Evolutionary conservation across 2,797 vertebrate species (phyloP).

Genomic region (Diplodus puntazzo): DNA sequence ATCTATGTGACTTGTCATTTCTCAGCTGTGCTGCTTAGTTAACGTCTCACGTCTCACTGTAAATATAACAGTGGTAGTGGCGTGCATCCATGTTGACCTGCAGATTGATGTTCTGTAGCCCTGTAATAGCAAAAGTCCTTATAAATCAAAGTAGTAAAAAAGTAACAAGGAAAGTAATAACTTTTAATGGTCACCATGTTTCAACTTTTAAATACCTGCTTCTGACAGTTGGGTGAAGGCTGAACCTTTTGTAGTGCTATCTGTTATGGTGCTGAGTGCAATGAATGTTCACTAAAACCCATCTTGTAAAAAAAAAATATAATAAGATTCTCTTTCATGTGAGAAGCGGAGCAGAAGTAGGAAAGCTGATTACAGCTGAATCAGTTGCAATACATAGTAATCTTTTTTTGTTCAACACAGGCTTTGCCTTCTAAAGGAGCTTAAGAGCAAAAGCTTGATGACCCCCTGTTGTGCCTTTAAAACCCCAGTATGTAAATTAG

Average conservation of each 20-base stretch:
- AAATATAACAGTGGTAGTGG: neutral
- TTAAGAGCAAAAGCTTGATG: conserved; percentile 8
- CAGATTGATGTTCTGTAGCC: neutral
- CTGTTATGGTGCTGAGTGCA: neutral
- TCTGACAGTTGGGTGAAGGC: neutral
- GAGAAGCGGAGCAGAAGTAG: neutral
- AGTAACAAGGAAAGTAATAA: too few species aligned
- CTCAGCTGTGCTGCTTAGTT: neutral
- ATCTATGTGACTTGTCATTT: neutral
- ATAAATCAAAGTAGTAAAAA: neutral
- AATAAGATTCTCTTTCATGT: neutral
- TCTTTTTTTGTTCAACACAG: conserved; percentile 6
- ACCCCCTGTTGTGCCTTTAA: neutral
- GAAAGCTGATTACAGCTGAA: conserved; percentile 15
- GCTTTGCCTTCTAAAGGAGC: neutral
- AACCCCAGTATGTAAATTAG: neutral
- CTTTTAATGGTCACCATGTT: neutral
- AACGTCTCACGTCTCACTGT: neutral
- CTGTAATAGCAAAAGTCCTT: neutral
- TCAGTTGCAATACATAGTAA: neutral
- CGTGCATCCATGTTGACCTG: neutral
- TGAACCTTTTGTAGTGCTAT: neutral
- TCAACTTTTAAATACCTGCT: neutral
- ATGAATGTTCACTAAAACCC: neutral
- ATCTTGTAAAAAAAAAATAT: neutral